Conservation (phyloP, 1,140 invertebrate genomes). For the Yoshiicerus persimilis region DNA sequence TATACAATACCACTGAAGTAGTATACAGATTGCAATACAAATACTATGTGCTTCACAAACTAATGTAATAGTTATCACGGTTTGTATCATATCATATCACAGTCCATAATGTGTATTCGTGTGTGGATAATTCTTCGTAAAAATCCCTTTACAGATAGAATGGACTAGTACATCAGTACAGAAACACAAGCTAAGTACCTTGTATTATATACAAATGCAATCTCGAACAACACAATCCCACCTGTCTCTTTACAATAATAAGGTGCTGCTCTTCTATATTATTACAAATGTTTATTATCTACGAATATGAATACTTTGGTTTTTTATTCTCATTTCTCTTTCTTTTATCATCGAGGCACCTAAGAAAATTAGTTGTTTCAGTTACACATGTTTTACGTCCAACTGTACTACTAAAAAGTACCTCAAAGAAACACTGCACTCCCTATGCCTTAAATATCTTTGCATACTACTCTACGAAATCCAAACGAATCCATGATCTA, state of each 20-base stretch:
- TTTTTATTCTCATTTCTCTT: constrained; percentile 10
- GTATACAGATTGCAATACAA: not conserved
- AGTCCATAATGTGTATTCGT: not conserved
- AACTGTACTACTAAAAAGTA: not conserved
- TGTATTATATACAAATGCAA: not conserved
- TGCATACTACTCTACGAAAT: too few relatives aligned
- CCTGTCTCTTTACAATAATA: constrained; percentile 1
- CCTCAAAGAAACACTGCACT: not conserved
- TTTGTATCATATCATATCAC: not conserved
- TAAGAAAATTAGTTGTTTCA: constrained; percentile 1
- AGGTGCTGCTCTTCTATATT: constrained; percentile 3
- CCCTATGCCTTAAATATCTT: not conserved
- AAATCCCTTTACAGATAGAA: not conserved
- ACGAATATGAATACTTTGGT: constrained; percentile 10
- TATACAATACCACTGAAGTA: not conserved
- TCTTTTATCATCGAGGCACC: constrained; percentile 16
- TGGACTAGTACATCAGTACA: not conserved
- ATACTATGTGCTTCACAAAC: not conserved
- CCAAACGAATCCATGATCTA: not conserved
- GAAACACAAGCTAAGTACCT: not conserved
- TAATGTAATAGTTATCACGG: not conserved
- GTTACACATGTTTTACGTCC: not conserved
- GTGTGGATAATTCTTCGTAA: not conserved
- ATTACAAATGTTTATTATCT: constrained; percentile 17
- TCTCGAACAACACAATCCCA: constrained; percentile 10